Conservation (phyloP, 2,797 vertebrate species). For the Basileuterus tristriatus region DNA sequence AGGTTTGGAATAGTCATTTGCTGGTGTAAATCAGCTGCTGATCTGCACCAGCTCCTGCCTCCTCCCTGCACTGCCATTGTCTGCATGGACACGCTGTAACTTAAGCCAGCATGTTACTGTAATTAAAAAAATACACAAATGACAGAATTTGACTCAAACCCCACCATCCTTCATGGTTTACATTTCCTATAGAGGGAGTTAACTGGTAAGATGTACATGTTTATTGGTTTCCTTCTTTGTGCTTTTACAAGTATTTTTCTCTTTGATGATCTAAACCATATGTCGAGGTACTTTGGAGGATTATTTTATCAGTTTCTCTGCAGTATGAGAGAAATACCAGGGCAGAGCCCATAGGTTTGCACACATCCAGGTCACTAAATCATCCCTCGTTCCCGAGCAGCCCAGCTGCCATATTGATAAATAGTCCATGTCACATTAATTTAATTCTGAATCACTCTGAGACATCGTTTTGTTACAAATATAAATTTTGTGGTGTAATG, state of each 20-base stretch:
- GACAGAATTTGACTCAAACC: constrained; percentile 55
- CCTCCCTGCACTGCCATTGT: background rate
- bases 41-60: constrained; percentile 8
- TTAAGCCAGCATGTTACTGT: constrained; percentile 42
- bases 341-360: constrained; percentile 62
- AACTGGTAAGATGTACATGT: constrained; percentile 58
- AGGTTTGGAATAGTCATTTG: background rate
- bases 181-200: constrained; percentile 66
- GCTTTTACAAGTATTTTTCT: constrained; percentile 72
- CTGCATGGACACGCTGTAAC: constrained; percentile 23
- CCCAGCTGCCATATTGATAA: constrained; percentile 69
- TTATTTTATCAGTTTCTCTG: constrained; percentile 75
- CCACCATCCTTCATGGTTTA: constrained; percentile 57
- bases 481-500: constrained; percentile 74
- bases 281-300: constrained; percentile 72
- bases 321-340: constrained; percentile 68
- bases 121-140: constrained; percentile 69
- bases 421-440: constrained; percentile 68
- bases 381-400: constrained; percentile 51
- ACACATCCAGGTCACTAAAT: constrained; percentile 62
- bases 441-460: constrained; percentile 73
- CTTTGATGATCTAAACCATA: constrained; percentile 77
- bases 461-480: constrained; percentile 68
- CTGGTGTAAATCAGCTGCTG: background rate
- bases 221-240: constrained; percentile 64